Evolutionary conservation across 2,113 vertebrate species (phyloP).

Genomic region (Brachyhypopomus gauderio): DNA sequence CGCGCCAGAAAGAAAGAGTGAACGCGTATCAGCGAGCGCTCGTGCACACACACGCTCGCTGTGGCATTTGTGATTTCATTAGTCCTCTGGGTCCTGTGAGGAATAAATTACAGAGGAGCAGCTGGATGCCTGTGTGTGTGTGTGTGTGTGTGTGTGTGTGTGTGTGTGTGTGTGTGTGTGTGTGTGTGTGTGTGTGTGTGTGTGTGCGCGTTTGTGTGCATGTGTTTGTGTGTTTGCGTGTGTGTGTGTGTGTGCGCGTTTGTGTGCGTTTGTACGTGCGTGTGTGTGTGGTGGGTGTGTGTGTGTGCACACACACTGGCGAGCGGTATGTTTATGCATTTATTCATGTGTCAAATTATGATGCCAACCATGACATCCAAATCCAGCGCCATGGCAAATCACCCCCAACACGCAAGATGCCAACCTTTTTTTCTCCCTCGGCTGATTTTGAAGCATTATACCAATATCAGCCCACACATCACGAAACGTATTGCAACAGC

Average conservation of each 20-base stretch:
- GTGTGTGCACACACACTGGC: conserved; percentile 11
- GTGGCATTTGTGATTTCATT: conserved; percentile 70
- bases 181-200: conserved; percentile 13
- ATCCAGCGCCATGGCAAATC: not conserved
- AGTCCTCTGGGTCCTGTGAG: conserved; percentile 68
- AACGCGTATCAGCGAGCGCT: conserved; percentile 39
- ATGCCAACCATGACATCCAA: conserved; percentile 10
- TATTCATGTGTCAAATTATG: not conserved
- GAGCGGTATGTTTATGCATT: conserved; percentile 27
- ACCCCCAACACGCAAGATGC: not conserved
- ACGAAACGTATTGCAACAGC: conserved; percentile 20
- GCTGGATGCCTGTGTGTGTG: conserved; percentile 67
- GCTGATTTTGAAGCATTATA: not conserved
- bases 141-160: conserved; percentile 30
- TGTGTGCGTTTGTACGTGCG: conserved; percentile 30
- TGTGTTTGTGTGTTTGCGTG: conserved; percentile 52
- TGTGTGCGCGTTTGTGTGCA: conserved; percentile 56
- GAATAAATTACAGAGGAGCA: conserved; percentile 73
- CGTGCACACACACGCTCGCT: conserved; percentile 38
- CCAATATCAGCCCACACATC: not conserved
- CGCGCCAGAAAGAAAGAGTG: conserved; percentile 17
- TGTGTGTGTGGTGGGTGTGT: conserved; percentile 47
- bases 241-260: conserved; percentile 46
- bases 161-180: conserved; percentile 44
- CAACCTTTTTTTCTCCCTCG: not conserved